Percentiles rank a stretch among this genome's conserved stretches.
Conservation (phyloP, 2,888 invertebrate species). For the Melanargia galathea region DNA sequence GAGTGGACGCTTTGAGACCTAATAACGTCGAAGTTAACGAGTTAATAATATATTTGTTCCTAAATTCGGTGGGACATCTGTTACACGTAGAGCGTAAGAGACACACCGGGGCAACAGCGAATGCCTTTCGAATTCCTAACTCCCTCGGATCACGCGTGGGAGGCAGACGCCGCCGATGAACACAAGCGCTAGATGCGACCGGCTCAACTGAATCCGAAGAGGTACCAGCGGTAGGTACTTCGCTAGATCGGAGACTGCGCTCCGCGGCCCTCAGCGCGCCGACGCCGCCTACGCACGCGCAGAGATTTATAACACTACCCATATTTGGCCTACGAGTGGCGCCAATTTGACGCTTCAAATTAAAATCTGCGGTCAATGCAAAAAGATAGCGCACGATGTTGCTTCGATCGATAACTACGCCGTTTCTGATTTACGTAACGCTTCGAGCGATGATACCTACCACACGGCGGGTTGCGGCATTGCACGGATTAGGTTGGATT, state of each 20-base stretch:
- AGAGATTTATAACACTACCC: constrained; percentile 81
- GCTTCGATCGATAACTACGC: constrained; percentile 70
- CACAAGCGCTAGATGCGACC: constrained; percentile 65
- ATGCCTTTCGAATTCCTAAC: constrained; percentile 80
- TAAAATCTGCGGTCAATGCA: constrained; percentile 71
- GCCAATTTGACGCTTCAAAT: constrained; percentile 80
- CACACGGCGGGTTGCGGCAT: too few species aligned
- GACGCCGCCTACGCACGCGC: constrained; percentile 59
- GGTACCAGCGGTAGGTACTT: constrained; percentile 42
- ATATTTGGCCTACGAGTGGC: constrained; percentile 78
- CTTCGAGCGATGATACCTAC: too few species aligned
- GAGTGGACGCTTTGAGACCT: constrained; percentile 9
- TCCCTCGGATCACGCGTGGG: constrained; percentile 63
- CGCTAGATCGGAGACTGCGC: constrained; percentile 29
- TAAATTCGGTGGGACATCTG: constrained; percentile 60
- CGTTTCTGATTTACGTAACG: constrained; percentile 66
- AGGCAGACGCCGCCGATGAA: constrained; percentile 60
- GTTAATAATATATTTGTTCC: constrained; percentile 63
- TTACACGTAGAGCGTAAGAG: constrained; percentile 59
- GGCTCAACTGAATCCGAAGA: constrained; percentile 66
- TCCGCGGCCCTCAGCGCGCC: constrained; percentile 52
- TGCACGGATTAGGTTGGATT: too few species aligned
- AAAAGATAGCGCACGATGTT: constrained; percentile 61
- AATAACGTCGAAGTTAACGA: constrained; percentile 46
- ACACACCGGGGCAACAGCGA: constrained; percentile 64